Conservation (phyloP, 2,888 invertebrate genomes). For the Globia sparganii region DNA sequence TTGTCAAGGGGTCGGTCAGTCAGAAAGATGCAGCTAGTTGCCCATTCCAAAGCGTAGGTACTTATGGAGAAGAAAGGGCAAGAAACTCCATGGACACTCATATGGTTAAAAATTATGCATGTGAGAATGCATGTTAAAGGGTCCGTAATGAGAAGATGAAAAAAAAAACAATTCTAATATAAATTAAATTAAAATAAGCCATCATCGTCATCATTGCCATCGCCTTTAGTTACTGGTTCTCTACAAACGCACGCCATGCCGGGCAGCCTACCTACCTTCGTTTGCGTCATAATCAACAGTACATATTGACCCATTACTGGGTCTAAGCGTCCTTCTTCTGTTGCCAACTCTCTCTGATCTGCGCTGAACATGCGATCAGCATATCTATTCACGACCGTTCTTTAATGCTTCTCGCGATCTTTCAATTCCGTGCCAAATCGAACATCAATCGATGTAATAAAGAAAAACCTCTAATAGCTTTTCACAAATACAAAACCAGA, state of each 20-base stretch:
- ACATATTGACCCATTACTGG: background rate
- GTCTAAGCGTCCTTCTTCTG: background rate
- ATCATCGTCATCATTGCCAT: background rate
- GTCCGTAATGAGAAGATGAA: no score
- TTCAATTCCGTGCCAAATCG: background rate
- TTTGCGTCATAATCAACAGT: background rate
- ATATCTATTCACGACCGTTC: background rate
- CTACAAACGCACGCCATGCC: background rate
- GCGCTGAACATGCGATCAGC: background rate
- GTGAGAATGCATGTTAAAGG: no score
- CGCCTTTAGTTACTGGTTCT: background rate
- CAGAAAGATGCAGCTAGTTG: no score
- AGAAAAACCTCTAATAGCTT: background rate
- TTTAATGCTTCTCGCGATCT: background rate
- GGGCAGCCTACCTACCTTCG: background rate
- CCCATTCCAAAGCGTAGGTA: no score
- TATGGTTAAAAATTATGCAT: no score
- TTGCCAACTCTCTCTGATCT: background rate
- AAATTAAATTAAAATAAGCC: no score
- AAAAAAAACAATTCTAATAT: no score
- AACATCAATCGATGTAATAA: background rate
- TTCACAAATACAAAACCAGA: background rate
- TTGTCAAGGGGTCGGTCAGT: no score
- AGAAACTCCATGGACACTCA: no score
- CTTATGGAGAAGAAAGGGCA: no score